Percentiles rank a stretch among this genome's conserved stretches.
Conservation (phyloP, 2,888 invertebrate species). For the Hydrotaea cyrtoneurina region DNA sequence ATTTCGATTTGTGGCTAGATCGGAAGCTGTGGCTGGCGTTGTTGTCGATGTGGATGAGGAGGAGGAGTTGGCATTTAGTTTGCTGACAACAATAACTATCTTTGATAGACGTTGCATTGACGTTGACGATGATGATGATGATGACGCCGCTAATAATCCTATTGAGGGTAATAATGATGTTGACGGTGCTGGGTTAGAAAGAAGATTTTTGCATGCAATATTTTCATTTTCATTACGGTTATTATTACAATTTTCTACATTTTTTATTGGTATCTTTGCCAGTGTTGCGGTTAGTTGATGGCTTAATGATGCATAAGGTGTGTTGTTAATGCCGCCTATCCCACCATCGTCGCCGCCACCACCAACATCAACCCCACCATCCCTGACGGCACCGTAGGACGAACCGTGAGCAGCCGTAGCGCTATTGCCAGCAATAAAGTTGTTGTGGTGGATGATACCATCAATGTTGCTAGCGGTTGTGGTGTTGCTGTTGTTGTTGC, state of each 20-base stretch:
- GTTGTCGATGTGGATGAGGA: not conserved
- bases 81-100: constrained; percentile 65
- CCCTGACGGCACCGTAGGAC: too few relatives aligned
- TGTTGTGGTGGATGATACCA: constrained; percentile 35
- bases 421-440: constrained; percentile 19
- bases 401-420: not conserved
- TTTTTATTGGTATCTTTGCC: constrained; percentile 42
- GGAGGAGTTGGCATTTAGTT: constrained; percentile 48
- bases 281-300: constrained; percentile 56
- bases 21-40: constrained; percentile 28
- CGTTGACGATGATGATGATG: constrained; percentile 46
- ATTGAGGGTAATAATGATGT: constrained; percentile 2
- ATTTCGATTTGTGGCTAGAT: constrained; percentile 50
- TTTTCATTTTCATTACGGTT: constrained; percentile 63
- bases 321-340: constrained; percentile 36
- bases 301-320: constrained; percentile 56
- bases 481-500: constrained; percentile 41
- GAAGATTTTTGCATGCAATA: constrained; percentile 64
- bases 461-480: not conserved
- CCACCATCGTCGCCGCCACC: constrained; percentile 27
- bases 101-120: constrained; percentile 56
- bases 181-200: constrained; percentile 41
- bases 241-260: constrained; percentile 50
- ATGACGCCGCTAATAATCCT: constrained; percentile 33
- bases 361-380: constrained; percentile 13